Percentiles rank a stretch among this genome's conserved stretches.
phyloP scores from a whole-genome alignment of 2,888 invertebrate species.

The Panzeria rudis region DNA sequence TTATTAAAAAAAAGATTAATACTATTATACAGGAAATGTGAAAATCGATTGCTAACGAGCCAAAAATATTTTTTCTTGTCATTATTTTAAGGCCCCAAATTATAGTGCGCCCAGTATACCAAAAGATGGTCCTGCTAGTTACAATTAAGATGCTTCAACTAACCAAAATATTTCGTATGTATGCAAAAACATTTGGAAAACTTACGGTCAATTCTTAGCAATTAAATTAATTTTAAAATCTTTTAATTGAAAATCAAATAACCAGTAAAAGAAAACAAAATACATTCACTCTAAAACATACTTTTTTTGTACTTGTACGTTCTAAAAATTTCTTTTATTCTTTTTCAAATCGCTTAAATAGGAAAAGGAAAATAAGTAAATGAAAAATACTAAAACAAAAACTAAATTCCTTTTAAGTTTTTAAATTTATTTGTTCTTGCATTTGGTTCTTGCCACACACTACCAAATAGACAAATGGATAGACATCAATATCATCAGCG shows the following conservation, averaged over 20 bases:
- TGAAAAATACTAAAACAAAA: not conserved
- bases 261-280: not conserved
- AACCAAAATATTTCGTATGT: too few relatives aligned
- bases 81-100: too few relatives aligned
- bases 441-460: not conserved
- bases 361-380: not conserved
- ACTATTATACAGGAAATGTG: too few relatives aligned
- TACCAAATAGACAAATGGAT: not conserved
- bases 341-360: not conserved
- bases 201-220: not conserved
- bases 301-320: not conserved
- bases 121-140: too few relatives aligned
- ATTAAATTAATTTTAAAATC: constrained; percentile 15
- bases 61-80: too few relatives aligned
- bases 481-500: not conserved
- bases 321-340: not conserved
- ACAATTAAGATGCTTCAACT: too few relatives aligned
- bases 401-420: not conserved
- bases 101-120: too few relatives aligned
- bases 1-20: too few relatives aligned
- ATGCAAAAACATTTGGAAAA: too few relatives aligned
- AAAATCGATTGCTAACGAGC: too few relatives aligned
- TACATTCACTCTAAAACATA: not conserved
- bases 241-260: not conserved
- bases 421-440: not conserved